phyloP scores from a whole-genome alignment of 2,888 invertebrate genomes.

The Sarcophaga subvicina region DNA sequence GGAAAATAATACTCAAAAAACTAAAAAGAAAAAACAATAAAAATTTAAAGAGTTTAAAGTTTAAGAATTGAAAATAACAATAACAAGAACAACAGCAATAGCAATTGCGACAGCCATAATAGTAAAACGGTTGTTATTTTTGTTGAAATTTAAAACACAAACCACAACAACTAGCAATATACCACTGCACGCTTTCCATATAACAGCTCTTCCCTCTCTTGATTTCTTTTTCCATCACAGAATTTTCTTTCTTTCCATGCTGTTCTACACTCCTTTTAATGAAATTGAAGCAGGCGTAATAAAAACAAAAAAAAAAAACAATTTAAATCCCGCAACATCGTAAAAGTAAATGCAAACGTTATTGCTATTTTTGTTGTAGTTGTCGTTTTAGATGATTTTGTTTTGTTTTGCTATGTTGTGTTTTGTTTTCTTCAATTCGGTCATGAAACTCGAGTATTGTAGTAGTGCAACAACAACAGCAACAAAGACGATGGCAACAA shows the following conservation, averaged over 20 bases:
- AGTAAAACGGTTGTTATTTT: conserved; percentile 45
- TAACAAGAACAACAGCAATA: conserved; percentile 30
- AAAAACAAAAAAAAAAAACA: conserved; percentile 55
- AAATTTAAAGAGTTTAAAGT: conserved; percentile 65
- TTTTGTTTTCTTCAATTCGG: conserved; percentile 61
- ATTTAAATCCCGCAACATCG: conserved; percentile 43
- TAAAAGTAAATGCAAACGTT: conserved; percentile 17
- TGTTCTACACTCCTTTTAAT: background rate
- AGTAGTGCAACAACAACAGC: background rate
- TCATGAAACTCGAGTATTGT: conserved; percentile 67
- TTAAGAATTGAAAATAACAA: conserved; percentile 53
- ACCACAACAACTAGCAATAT: conserved; percentile 61
- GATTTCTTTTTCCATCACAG: background rate
- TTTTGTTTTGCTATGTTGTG: conserved; percentile 12
- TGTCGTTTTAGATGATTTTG: background rate
- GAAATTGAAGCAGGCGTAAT: conserved; percentile 36
- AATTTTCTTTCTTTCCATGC: background rate
- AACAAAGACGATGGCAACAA: background rate
- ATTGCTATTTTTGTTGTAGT: conserved; percentile 15
- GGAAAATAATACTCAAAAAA: conserved; percentile 40
- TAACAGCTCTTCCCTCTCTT: background rate
- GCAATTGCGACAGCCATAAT: background rate
- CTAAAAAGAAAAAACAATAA: conserved; percentile 46
- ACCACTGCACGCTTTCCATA: background rate
- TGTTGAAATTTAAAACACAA: conserved; percentile 54